These are phyloP conservation scores for Cheilosia scutellata DNA, from an alignment of 2,888 invertebrate species.

Conservation along the genomic window DNA sequence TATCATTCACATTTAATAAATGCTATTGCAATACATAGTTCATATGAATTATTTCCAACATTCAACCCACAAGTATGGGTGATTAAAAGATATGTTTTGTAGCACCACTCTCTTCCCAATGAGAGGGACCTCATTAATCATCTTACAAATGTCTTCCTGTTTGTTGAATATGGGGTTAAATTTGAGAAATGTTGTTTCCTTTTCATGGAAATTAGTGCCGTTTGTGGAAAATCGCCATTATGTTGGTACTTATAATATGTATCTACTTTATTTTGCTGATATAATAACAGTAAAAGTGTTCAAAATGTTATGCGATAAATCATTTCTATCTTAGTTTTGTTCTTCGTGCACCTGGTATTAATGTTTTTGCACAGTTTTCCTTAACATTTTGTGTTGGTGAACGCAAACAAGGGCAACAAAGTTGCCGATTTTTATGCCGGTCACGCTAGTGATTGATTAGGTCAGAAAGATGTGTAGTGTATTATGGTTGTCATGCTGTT, in stretches of 20 bases:
- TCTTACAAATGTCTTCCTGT: constrained; percentile 8
- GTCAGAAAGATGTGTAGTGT: too few relatives aligned
- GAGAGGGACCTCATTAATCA: constrained; percentile 24
- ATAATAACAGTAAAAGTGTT: constrained; percentile 24
- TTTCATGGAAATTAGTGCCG: constrained; percentile 24
- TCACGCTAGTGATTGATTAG: neutral
- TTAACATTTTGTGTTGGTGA: neutral
- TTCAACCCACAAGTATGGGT: constrained; percentile 8
- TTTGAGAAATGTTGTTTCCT: constrained; percentile 13
- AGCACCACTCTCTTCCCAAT: neutral
- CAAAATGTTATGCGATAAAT: constrained; percentile 39
- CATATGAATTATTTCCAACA: neutral
- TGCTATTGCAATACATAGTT: constrained; percentile 5
- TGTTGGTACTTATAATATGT: neutral
- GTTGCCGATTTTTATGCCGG: neutral
- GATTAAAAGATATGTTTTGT: constrained; percentile 23
- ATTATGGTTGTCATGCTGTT: too few relatives aligned
- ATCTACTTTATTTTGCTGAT: constrained; percentile 5
- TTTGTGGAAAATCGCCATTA: constrained; percentile 6
- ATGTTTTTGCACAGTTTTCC: constrained; percentile 8
- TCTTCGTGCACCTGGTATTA: constrained; percentile 22
- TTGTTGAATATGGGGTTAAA: constrained; percentile 17
- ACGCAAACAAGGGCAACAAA: neutral
- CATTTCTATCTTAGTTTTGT: constrained; percentile 22
- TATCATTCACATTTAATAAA: neutral